phyloP scores from a whole-genome alignment of 2,797 vertebrate species.

The Phyllotis vaccarum region DNA sequence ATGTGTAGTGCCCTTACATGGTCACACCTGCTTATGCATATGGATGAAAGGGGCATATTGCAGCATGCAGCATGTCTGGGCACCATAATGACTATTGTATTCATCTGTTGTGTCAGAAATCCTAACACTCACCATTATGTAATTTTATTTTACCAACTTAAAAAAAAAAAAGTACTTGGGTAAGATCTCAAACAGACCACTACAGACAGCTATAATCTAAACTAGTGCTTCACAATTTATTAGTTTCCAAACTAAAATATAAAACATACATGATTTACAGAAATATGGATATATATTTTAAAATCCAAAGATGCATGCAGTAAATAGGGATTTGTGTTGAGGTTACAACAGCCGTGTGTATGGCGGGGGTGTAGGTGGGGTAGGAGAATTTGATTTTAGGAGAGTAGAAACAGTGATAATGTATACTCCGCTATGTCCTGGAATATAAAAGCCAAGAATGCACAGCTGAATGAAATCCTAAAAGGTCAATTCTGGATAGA shows the following conservation, averaged over 20 bases:
- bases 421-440: conserved; percentile 17
- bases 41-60: no score
- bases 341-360: not conserved
- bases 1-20: no score
- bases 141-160: not conserved
- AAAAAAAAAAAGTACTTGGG: conserved; percentile 25
- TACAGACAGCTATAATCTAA: not conserved
- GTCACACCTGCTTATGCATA: no score
- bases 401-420: conserved; percentile 42
- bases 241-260: conserved; percentile 28
- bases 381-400: not conserved
- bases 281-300: not conserved
- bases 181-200: not conserved
- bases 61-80: no score
- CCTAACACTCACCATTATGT: not conserved
- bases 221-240: not conserved
- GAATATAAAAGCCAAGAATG: conserved; percentile 48
- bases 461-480: conserved; percentile 57
- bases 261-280: not conserved
- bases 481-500: conserved; percentile 50
- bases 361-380: not conserved
- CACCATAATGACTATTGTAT: no score
- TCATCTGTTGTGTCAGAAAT: no score
- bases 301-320: not conserved
- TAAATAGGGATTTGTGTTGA: not conserved